Evolutionary conservation across 35 echinoderm and acorn worm genomes (phyloP).

Genomic region (Amphiura filiformis): DNA sequence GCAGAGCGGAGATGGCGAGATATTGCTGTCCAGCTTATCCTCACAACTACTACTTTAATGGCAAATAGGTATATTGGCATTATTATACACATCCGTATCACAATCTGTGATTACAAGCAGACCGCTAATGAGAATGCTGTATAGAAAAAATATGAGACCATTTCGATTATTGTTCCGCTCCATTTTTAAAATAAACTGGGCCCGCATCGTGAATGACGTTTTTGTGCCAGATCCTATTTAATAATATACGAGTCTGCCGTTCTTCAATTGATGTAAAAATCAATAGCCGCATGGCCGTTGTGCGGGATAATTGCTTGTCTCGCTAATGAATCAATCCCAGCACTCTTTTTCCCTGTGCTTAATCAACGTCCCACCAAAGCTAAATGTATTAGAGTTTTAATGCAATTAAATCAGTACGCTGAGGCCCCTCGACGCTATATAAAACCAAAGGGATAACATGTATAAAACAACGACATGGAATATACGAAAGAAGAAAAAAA

Average conservation of each 20-base stretch:
- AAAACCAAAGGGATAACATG: neutral
- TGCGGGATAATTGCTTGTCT: slow-evolving; percentile 71
- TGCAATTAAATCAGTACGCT: slow-evolving; percentile 50
- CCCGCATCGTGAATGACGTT: slow-evolving; percentile 21
- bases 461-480: slow-evolving; percentile 14
- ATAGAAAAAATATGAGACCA: no score
- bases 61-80: neutral
- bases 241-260: slow-evolving; percentile 31
- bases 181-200: slow-evolving; percentile 1
- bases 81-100: neutral
- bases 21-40: no score
- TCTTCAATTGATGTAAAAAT: slow-evolving; percentile 67
- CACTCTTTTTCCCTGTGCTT: slow-evolving; percentile 12
- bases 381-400: slow-evolving; percentile 76
- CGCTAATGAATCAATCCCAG: slow-evolving; percentile 67
- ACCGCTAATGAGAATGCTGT: no score
- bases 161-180: neutral
- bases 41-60: no score
- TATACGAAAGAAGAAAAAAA: neutral
- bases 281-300: slow-evolving; percentile 60
- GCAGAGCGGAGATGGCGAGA: no score
- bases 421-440: slow-evolving; percentile 3
- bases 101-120: no score
- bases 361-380: slow-evolving; percentile 31
- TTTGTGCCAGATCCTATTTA: slow-evolving; percentile 18